Evolutionary conservation across 2,888 invertebrate species (phyloP).

Genomic region (Lapara coniferarum): DNA sequence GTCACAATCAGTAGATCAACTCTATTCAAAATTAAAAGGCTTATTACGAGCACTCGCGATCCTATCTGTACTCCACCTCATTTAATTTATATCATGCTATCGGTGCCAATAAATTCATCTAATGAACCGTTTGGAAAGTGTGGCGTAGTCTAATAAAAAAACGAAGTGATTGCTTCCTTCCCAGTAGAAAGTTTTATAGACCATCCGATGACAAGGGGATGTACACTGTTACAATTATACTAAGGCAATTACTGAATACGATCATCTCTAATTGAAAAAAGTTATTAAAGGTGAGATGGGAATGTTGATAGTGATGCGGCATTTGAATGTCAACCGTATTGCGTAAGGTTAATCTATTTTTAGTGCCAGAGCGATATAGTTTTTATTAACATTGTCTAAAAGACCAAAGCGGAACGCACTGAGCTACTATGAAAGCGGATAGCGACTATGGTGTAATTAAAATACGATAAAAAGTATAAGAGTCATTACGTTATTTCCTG

Average conservation of each 20-base stretch:
- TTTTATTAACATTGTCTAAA: not conserved
- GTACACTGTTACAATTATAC: constrained; percentile 30
- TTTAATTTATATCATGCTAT: constrained; percentile 42
- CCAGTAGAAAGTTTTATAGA: constrained; percentile 49
- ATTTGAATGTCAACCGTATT: constrained; percentile 16
- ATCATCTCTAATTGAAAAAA: constrained; percentile 35
- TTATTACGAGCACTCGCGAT: constrained; percentile 26
- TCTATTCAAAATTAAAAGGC: constrained; percentile 28
- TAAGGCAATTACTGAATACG: constrained; percentile 40
- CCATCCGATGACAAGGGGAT: constrained; percentile 35
- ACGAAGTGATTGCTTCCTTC: constrained; percentile 56
- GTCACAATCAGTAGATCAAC: constrained; percentile 18
- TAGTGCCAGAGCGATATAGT: not conserved
- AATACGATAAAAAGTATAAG: no score
- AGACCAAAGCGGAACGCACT: no score
- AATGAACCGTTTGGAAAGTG: constrained; percentile 49
- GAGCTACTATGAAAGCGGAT: no score
- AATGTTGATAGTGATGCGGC: not conserved
- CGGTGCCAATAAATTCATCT: constrained; percentile 36
- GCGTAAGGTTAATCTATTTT: not conserved
- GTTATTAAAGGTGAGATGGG: constrained; percentile 2
- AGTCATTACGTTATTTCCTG: no score
- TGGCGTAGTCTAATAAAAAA: constrained; percentile 39
- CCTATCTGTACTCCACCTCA: constrained; percentile 33
- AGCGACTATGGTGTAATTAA: no score